Base-by-base conservation (phyloP, 2,888 invertebrate species). In the Polydrusus pterygomalis region DNA sequence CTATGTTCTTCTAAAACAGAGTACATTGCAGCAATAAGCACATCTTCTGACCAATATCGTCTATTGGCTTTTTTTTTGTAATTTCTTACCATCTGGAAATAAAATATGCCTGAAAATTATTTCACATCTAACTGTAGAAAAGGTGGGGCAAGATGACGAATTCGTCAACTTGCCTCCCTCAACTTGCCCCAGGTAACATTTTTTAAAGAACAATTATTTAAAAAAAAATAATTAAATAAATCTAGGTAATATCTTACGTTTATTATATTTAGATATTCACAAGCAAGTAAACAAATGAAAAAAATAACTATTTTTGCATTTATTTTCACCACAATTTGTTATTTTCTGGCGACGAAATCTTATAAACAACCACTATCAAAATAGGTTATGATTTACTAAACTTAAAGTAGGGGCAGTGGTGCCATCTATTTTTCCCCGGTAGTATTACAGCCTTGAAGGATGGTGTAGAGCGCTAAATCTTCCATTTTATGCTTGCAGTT, bases 41-140 rank as follows among this genome's bases (percentile, higher is more conserved):
- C n/a, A n/a, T n/a, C n/a, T n/a, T n/a, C n/a, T n/a, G n/a, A n/a
- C n/a, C n/a, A n/a, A n/a, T n/a, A n/a, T n/a, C n/a, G n/a, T n/a
- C 76, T 51, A 30, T 78, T 45, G 20, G 40, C 77, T 77, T 70
- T 63, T 54, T 54, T 76, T 58, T 75, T 76, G 45, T 78, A 75
- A 62, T 64, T 75, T 58, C 74, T 49, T 20, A 70, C 69, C 79
- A 79, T 78, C 77, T 79, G 62, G 9, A 78, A 78, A 20, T 17
- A 51, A 51, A 20, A 45, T n/a, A 45, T 45, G 5, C 5, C n/a
- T 3, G 1, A 51, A 67, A 40, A 71, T 56, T 68, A 13, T 58
- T 20, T n/a, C 40, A 34, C 2, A 34, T 34, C 34, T 34, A 34
- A 1, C 34, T 34, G 43, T 49, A 25, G 25, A 25, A 25, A 25